A percentile compares a stretch with the other conserved stretches of the same genome.
phyloP scores from a whole-genome alignment of 2,888 invertebrate species.

The Macrostomum cliftonense region DNA sequence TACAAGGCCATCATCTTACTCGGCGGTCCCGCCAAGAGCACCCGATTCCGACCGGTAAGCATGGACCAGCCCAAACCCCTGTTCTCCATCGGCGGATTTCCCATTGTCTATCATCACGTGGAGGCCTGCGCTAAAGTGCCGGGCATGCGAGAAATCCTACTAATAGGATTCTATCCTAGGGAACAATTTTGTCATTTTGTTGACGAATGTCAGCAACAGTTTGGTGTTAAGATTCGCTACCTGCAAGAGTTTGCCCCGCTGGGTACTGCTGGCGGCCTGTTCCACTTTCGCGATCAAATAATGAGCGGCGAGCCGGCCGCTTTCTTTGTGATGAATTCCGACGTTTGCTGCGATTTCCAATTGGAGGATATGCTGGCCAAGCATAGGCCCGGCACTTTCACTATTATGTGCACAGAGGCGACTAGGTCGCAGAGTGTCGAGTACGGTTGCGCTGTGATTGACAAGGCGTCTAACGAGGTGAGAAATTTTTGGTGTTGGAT shows the following conservation, averaged over 20 bases:
- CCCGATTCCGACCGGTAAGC: conserved; percentile 82
- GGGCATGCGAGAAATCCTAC: conserved; percentile 66
- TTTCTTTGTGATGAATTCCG: conserved; percentile 86
- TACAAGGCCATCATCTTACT: conserved; percentile 62
- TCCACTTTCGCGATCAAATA: conserved; percentile 88
- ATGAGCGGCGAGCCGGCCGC: conserved; percentile 62
- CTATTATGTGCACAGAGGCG: conserved; percentile 43
- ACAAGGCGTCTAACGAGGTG: conserved; percentile 54
- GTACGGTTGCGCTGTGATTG: conserved; percentile 79
- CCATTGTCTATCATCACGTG: conserved; percentile 87
- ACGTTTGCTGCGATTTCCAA: conserved; percentile 90
- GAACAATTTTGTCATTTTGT: conserved; percentile 66
- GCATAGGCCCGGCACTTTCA: background rate
- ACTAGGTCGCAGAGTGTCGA: conserved; percentile 75
- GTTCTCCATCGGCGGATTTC: conserved; percentile 85
- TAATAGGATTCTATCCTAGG: conserved; percentile 76
- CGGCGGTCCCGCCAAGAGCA: conserved; percentile 86
- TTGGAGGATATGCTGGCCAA: conserved; percentile 50
- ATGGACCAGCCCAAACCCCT: conserved; percentile 90
- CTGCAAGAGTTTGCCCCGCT: conserved; percentile 80
- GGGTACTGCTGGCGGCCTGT: conserved; percentile 88
- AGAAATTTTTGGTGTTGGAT: conserved; percentile 10
- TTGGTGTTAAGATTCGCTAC: conserved; percentile 66
- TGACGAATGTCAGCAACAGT: conserved; percentile 60
- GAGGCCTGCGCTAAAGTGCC: conserved; percentile 57